These are phyloP conservation scores for Euproctis similis DNA, from an alignment of 2,888 invertebrate genomes.

Conservation along the genomic window DNA sequence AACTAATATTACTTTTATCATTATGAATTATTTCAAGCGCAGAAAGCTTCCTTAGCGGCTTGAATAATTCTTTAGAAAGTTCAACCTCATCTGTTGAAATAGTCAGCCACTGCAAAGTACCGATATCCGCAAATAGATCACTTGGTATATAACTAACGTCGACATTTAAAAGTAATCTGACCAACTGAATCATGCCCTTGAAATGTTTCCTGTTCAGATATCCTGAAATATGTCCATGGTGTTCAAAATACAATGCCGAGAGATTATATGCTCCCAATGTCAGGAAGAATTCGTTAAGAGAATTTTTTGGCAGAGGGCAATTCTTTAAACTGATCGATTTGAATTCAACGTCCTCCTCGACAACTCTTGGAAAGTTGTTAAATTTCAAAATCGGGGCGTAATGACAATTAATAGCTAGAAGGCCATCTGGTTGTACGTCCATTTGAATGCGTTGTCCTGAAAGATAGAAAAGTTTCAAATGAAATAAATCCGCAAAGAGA, in stretches of 20 bases:
- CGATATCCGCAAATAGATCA: slow-evolving; percentile 77
- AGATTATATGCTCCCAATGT: slow-evolving; percentile 65
- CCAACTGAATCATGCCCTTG: slow-evolving; percentile 69
- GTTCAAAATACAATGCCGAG: slow-evolving; percentile 73
- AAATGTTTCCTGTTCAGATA: slow-evolving; percentile 77
- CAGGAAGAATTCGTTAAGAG: slow-evolving; percentile 64
- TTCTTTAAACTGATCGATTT: slow-evolving; percentile 68
- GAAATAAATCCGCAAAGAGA: no score
- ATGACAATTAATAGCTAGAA: slow-evolving; percentile 62
- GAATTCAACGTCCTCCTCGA: slow-evolving; percentile 52
- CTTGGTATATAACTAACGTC: slow-evolving; percentile 78
- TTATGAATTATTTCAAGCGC: slow-evolving; percentile 81
- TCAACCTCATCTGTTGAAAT: slow-evolving; percentile 77
- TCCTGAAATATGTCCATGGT: slow-evolving; percentile 68
- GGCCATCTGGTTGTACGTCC: slow-evolving; percentile 57
- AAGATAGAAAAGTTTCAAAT: slow-evolving; percentile 28
- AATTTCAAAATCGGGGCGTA: slow-evolving; percentile 57
- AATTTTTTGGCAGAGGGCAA: slow-evolving; percentile 71
- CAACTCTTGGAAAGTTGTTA: slow-evolving; percentile 62
- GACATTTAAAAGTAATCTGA: slow-evolving; percentile 74
- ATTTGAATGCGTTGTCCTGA: slow-evolving; percentile 59
- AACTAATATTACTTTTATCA: slow-evolving; percentile 76
- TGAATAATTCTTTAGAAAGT: slow-evolving; percentile 74
- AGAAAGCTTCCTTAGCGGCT: slow-evolving; percentile 71
- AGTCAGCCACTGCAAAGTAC: slow-evolving; percentile 78